Percentiles rank a stretch among this genome's conserved stretches.
Conservation (phyloP, 2,888 invertebrate genomes). For the Drosophila recens region DNA sequence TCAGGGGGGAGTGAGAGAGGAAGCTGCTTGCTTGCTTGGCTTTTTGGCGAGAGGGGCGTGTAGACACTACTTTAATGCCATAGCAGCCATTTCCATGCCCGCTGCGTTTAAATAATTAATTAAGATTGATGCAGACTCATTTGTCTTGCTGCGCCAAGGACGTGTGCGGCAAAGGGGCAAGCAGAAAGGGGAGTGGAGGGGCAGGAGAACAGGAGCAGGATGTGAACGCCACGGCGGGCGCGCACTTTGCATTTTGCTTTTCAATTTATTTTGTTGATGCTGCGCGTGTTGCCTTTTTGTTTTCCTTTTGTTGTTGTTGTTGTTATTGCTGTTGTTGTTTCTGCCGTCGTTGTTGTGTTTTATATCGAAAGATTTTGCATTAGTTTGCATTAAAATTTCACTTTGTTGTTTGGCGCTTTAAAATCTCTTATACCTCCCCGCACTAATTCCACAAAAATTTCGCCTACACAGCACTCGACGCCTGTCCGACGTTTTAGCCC, state of each 20-base stretch:
- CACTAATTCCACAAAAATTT: constrained; percentile 29
- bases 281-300: constrained; percentile 47
- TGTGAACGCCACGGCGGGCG: constrained; percentile 46
- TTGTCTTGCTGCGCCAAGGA: constrained; percentile 74
- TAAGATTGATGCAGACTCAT: constrained; percentile 82
- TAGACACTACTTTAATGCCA: constrained; percentile 69
- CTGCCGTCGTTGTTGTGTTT: constrained; percentile 23
- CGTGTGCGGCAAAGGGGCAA: constrained; percentile 31
- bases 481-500: neutral
- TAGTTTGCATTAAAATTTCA: constrained; percentile 80
- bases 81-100: constrained; percentile 76
- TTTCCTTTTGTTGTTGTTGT: constrained; percentile 21
- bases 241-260: constrained; percentile 77
- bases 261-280: constrained; percentile 72
- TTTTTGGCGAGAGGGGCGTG: constrained; percentile 41
- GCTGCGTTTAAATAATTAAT: constrained; percentile 82
- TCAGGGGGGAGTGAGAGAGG: neutral
- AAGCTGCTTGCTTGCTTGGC: constrained; percentile 15
- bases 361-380: constrained; percentile 76
- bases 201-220: constrained; percentile 27
- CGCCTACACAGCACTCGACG: constrained; percentile 54
- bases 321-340: constrained; percentile 1
- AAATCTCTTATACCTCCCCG: constrained; percentile 26
- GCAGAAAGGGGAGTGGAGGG: constrained; percentile 4
- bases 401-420: constrained; percentile 71